These are phyloP conservation scores for Rhipidura dahli DNA, from an alignment of 2,113 vertebrate genomes.

Conservation along the genomic window DNA sequence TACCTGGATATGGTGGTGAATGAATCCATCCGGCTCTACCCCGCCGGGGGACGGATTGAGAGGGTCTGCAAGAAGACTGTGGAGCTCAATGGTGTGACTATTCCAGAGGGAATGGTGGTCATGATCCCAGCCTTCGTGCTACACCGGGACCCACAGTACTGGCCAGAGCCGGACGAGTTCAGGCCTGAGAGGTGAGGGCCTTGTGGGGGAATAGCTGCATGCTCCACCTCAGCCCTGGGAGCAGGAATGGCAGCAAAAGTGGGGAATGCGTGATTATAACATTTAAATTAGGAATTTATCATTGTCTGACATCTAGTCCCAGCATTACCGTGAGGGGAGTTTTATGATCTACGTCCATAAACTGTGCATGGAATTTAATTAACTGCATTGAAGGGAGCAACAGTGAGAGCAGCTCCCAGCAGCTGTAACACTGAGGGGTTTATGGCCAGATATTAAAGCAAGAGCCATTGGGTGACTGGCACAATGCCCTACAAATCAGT, in stretches of 20 bases:
- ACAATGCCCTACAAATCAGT: constrained; percentile 34
- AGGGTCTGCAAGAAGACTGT: constrained; percentile 81
- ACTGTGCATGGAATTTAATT: constrained; percentile 69
- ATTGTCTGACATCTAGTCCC: constrained; percentile 52
- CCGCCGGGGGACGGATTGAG: constrained; percentile 55
- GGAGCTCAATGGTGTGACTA: constrained; percentile 74
- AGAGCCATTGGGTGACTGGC: constrained; percentile 58
- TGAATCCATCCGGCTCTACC: constrained; percentile 77
- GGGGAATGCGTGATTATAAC: neutral
- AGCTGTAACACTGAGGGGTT: constrained; percentile 65
- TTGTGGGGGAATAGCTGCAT: neutral
- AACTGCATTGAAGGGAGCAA: constrained; percentile 51
- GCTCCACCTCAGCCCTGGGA: neutral
- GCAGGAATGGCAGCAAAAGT: neutral
- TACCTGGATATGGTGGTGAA: constrained; percentile 84
- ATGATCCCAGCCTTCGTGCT: constrained; percentile 66
- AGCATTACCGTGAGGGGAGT: constrained; percentile 30
- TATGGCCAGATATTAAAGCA: constrained; percentile 67
- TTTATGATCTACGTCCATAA: constrained; percentile 63
- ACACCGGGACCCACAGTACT: constrained; percentile 61
- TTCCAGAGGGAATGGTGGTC: constrained; percentile 73
- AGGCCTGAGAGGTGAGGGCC: constrained; percentile 77
- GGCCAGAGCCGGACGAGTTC: constrained; percentile 77
- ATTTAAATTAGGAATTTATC: constrained; percentile 42
- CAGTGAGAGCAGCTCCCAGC: constrained; percentile 46